Conservation (phyloP, 2,888 invertebrate species). For the Philopedon plagiatum region DNA sequence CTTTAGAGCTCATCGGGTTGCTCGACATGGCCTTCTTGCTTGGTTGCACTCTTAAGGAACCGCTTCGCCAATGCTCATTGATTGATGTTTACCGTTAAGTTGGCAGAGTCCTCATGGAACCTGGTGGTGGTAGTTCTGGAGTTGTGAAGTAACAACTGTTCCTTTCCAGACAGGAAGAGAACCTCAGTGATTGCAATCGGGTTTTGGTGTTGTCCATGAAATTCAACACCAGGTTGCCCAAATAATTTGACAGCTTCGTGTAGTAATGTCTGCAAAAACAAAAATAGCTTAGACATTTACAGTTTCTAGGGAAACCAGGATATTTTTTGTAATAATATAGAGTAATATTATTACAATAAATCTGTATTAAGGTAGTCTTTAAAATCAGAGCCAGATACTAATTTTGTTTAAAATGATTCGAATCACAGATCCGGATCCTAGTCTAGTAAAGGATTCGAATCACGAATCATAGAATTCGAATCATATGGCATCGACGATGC, state of each 20-base stretch:
- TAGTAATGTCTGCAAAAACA: constrained; percentile 85
- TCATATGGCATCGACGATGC: no score
- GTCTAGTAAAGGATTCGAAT: no score
- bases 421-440: no score
- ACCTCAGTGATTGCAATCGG: constrained; percentile 84
- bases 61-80: not conserved
- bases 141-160: constrained; percentile 87
- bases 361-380: no score
- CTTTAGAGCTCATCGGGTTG: constrained; percentile 69
- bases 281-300: no score
- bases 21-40: constrained; percentile 58
- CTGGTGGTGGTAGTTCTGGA: no score
- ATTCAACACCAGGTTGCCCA: constrained; percentile 94
- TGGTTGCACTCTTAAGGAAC: constrained; percentile 22
- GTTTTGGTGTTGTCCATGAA: constrained; percentile 87
- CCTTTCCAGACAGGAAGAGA: constrained; percentile 77
- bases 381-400: no score
- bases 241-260: constrained; percentile 94
- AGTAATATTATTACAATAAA: no score
- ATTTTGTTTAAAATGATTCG: no score
- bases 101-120: constrained; percentile 35
- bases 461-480: no score
- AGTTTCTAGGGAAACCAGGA: no score
- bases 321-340: no score
- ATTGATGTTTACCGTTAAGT: not conserved